Evolutionary conservation across 2,797 vertebrate species (phyloP), one percentile per base, ranked within the genome.

Genomic region (Rhynchonycteris naso): DNA sequence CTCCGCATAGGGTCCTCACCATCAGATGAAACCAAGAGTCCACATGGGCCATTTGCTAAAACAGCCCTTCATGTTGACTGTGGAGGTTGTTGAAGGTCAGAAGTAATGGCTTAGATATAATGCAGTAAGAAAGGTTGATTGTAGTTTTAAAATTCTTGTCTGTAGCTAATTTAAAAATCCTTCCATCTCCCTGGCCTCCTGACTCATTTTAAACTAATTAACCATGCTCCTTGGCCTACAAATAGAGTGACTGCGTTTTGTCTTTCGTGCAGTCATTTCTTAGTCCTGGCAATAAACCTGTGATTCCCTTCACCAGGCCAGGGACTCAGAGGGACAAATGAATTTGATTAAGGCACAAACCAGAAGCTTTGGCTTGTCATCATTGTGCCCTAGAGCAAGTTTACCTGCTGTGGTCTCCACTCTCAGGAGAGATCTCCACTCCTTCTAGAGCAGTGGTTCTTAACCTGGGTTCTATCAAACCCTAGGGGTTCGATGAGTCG

Each of bases 111-210:
- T 54, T 5, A 7, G 66, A 33, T 72, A 38, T 54, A 66, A 91
- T 22, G 33, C 28, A 52, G 80, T 63, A 85, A 89, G 91, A 88
- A 72, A 47, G 30, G 59, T 43, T 65, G 30, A 54, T 2, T 58
- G 38, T 15, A 15, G 56, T 94, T 81, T 58, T 80, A 35, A 80
- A 56, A 43, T 43, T 80, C 59, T 82, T 78, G 21, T 93, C 61
- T 74, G 71, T 63, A 33, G 56, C 65, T 47, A 47, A 66, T 86
- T 96, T 16, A n/a, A 79, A 96, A 93, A 59, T 35, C 18, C 50
- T 85, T 26, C 30, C 47, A 71, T 91, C 56, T 93, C 21, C 4
- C 76, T 21, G 47, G 56, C n/a, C 22, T 95, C 28, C 52, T 72
- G 89, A 54, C n/a, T 92, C 63, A 61, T 56, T 72, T 47, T 33